Evolutionary conservation across 35 echinoderm and acorn worm genomes (phyloP).

Genomic region (Lytechinus pictus): DNA sequence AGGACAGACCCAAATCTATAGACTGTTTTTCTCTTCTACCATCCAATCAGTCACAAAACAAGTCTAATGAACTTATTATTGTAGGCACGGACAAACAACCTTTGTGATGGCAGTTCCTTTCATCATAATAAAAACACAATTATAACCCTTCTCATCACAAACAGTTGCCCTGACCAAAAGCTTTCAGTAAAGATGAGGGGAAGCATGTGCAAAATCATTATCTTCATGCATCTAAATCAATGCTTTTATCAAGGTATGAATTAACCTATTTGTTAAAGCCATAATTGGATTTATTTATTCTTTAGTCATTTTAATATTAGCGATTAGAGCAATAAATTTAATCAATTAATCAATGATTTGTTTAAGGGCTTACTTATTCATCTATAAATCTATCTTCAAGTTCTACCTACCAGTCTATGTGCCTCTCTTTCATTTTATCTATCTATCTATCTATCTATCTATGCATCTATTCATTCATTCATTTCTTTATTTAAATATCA

Average conservation of each 20-base stretch:
- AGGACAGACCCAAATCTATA: not conserved
- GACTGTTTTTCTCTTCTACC: not conserved
- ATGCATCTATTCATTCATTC: too few species aligned
- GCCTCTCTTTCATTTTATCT: too few species aligned
- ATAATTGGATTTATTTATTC: too few species aligned
- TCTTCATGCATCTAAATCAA: not conserved
- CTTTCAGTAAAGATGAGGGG: not conserved
- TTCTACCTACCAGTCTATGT: too few species aligned
- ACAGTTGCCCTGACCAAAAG: not conserved
- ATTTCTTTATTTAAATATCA: too few species aligned
- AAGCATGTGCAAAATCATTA: not conserved
- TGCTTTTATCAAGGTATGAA: not conserved
- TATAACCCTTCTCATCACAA: not conserved
- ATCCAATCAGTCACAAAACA: not conserved
- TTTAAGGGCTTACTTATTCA: too few species aligned
- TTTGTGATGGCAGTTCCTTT: not conserved
- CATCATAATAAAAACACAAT: not conserved
- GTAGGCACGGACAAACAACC: not conserved
- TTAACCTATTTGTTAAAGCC: too few species aligned
- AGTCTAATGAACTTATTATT: not conserved
- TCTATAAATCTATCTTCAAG: too few species aligned
- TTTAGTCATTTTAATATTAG: too few species aligned
- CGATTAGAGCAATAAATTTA: too few species aligned
- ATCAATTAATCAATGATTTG: too few species aligned
- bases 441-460: too few species aligned